Evolutionary conservation across 2,113 vertebrate genomes (phyloP), one percentile per base, ranked within the genome.

Genomic region (Dasyornis broadbenti): DNA sequence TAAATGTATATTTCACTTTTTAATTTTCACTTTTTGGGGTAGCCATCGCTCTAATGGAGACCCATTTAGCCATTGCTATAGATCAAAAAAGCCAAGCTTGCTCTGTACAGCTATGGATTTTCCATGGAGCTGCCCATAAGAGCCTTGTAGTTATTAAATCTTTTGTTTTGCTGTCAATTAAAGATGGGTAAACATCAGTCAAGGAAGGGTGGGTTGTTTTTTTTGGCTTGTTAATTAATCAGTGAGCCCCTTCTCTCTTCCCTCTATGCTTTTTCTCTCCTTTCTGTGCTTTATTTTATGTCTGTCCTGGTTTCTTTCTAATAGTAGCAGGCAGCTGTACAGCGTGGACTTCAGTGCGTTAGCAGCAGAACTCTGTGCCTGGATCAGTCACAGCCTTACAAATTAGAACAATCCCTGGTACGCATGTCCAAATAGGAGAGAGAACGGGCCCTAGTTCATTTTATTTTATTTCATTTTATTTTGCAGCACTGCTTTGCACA

Each of bases 141-240:
- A 95, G 72, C 89, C 94, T 97, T 88, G 75, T 93, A 95, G 93
- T 96, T 96, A 95, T 96, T 94, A 95, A 95, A 96, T 71, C 69
- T 57, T 93, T 98, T 97, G 94, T 97, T 97, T 96, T 94, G 95
- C 93, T 97, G 97, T 96, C 96, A 97, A 92, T 97, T 24, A 86
- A 81, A 72, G 70, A 65, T 19, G 77, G 86, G 89, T 92, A 97
- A 97, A 95, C 95, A 98, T 97, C 96, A 97, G 89, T 96, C 94
- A 96, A 53, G 49, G 82, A 85, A 94, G 94, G 85, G 60, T 79
- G 82, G 33, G 60, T 85, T 89, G 49, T 3, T 5, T 76, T 93
- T 94, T 92, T 94, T 73, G 35, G 60, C 69, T 92, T 90, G 80
- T 86, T 97, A 96, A 96, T 98, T 96, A 96, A 95, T 97, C 94